A percentile compares a stretch with the other conserved stretches of the same genome.
phyloP scores from a whole-genome alignment of 2,797 vertebrate species.

The Poeciliopsis paucimaculata region DNA sequence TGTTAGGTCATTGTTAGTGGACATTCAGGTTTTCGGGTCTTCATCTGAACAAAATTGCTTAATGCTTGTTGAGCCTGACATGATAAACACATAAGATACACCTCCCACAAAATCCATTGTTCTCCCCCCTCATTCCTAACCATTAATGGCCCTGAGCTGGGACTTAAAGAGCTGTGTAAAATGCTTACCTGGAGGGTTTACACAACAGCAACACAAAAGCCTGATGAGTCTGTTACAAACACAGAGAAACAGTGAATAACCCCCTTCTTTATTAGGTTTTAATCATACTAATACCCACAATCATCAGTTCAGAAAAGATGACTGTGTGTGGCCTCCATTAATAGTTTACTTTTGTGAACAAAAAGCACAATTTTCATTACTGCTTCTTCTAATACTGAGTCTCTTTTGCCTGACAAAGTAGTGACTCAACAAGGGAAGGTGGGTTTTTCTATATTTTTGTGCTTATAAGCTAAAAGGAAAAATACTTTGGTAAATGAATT shows the following conservation, averaged over 20 bases:
- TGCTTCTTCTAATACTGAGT: neutral
- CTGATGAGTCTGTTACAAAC: slow-evolving; percentile 39
- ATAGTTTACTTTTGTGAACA: slow-evolving; percentile 3
- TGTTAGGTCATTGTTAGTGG: slow-evolving; percentile 2
- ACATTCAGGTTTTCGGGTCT: slow-evolving; percentile 14
- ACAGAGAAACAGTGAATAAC: slow-evolving; percentile 38
- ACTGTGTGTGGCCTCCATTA: neutral
- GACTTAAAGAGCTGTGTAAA: slow-evolving; percentile 15
- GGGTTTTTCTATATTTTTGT: neutral
- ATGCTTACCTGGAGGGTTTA: slow-evolving; percentile 61
- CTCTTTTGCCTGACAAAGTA: neutral
- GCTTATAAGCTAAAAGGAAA: neutral
- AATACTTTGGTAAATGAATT: neutral
- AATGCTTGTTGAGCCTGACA: slow-evolving; percentile 22
- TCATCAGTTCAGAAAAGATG: slow-evolving; percentile 1
- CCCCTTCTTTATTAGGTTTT: slow-evolving; percentile 10
- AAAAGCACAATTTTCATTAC: neutral
- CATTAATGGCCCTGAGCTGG: slow-evolving; percentile 23
- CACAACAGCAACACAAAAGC: slow-evolving; percentile 71
- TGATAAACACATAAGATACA: slow-evolving; percentile 13
- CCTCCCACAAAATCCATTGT: slow-evolving; percentile 3
- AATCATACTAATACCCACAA: slow-evolving; percentile 10
- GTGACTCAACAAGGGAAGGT: neutral
- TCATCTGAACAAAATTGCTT: slow-evolving; percentile 20
- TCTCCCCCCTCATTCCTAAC: neutral